Percentiles rank a stretch among this genome's conserved stretches.
Conservation (phyloP, 2,797 vertebrate species). For the Sternarchorhynchus goeldii region DNA sequence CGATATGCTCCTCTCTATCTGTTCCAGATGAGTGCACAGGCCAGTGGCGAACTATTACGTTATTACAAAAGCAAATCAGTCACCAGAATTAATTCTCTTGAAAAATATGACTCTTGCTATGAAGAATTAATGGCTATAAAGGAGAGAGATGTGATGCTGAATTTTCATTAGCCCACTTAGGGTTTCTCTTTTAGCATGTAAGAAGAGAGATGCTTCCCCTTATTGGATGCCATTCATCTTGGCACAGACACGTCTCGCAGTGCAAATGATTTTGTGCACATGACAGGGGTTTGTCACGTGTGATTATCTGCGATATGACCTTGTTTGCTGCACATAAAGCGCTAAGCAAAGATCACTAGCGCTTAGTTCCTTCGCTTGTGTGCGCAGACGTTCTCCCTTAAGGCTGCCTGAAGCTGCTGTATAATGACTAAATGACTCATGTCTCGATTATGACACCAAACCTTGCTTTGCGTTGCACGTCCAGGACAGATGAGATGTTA, state of each 20-base stretch:
- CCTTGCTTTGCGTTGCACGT: slow-evolving; percentile 58
- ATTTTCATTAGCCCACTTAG: slow-evolving; percentile 65
- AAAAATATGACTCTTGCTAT: slow-evolving; percentile 71
- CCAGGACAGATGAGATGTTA: slow-evolving; percentile 51
- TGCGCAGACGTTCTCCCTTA: not conserved
- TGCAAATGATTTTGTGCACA: slow-evolving; percentile 5
- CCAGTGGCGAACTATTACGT: slow-evolving; percentile 75
- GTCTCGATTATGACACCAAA: slow-evolving; percentile 57
- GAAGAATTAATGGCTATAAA: slow-evolving; percentile 70
- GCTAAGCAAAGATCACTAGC: slow-evolving; percentile 17
- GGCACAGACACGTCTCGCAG: slow-evolving; percentile 12
- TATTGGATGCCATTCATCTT: slow-evolving; percentile 23
- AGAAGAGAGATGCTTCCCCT: slow-evolving; percentile 9
- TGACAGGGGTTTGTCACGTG: slow-evolving; percentile 1
- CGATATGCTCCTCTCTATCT: slow-evolving; percentile 72
- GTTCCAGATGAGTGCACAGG: slow-evolving; percentile 73
- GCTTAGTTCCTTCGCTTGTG: slow-evolving; percentile 3
- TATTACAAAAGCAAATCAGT: slow-evolving; percentile 81
- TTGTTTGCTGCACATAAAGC: slow-evolving; percentile 3
- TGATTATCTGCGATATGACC: slow-evolving; percentile 25
- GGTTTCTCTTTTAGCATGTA: slow-evolving; percentile 32
- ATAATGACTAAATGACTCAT: slow-evolving; percentile 47
- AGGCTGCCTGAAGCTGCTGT: slow-evolving; percentile 26
- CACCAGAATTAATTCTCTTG: slow-evolving; percentile 75
- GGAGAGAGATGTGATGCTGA: slow-evolving; percentile 55